Conservation (phyloP, 1,140 invertebrate species). For the Melanaphis sacchari region DNA sequence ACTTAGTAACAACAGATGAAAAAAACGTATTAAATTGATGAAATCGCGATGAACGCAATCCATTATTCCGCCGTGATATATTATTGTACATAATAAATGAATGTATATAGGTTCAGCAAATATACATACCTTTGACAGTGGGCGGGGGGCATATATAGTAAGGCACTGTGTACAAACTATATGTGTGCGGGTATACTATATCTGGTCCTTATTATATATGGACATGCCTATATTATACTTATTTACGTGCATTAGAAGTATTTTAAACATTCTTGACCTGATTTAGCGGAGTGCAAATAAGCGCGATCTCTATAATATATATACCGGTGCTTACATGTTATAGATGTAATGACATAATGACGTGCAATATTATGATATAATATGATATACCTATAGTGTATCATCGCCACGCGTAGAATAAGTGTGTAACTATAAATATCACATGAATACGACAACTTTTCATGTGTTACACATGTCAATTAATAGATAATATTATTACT, state of each 20-base stretch:
- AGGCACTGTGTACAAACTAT: neutral
- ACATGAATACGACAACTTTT: neutral
- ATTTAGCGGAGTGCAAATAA: neutral
- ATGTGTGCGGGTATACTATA: neutral
- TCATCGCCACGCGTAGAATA: neutral
- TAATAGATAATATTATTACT: neutral
- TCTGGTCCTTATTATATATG: slow-evolving; percentile 15
- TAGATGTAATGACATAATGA: neutral
- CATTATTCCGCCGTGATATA: neutral
- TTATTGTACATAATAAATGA: neutral
- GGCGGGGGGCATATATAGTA: neutral
- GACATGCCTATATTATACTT: neutral
- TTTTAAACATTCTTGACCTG: slow-evolving; percentile 45
- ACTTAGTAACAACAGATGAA: neutral
- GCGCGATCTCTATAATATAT: neutral
- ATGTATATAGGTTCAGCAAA: neutral
- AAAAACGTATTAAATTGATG: slow-evolving; percentile 17
- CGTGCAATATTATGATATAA: neutral
- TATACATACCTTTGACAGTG: neutral
- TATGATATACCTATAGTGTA: neutral
- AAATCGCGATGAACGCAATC: neutral
- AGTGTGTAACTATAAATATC: neutral
- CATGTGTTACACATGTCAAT: neutral
- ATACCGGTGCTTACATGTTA: neutral
- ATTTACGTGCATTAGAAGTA: neutral